Evolutionary conservation across 2,888 invertebrate species (phyloP).

Genomic region (Microplitis deprimator): DNA sequence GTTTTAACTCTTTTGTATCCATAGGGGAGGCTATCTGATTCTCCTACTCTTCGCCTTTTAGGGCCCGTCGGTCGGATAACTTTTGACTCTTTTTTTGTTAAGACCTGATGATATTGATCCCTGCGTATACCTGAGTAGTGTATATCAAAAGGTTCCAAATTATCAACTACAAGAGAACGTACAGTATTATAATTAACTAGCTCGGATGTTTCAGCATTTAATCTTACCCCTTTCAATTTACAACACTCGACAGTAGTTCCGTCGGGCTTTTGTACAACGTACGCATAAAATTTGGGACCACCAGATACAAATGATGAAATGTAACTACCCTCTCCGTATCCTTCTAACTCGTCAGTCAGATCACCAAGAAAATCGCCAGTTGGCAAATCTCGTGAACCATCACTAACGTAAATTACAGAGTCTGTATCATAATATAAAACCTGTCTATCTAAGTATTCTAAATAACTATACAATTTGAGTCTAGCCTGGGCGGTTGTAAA

Average conservation of each 20-base stretch:
- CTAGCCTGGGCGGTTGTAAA: constrained; percentile 63
- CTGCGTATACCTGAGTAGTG: background rate
- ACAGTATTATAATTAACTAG: constrained; percentile 22
- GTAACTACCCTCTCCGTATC: constrained; percentile 52
- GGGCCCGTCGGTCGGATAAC: background rate
- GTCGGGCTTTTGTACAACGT: background rate
- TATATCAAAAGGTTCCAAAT: too few relatives aligned
- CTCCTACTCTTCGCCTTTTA: background rate
- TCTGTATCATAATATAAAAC: constrained; percentile 66
- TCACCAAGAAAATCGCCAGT: constrained; percentile 61
- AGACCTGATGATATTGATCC: background rate
- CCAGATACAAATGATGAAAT: constrained; percentile 61
- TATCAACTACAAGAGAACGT: background rate
- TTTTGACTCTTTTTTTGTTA: background rate
- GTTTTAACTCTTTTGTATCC: background rate
- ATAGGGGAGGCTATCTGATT: background rate
- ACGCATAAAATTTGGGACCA: constrained; percentile 59
- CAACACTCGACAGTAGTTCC: constrained; percentile 42
- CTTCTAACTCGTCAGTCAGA: constrained; percentile 61
- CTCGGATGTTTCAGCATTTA: constrained; percentile 40
- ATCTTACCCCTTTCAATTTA: constrained; percentile 50
- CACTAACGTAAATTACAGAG: too few relatives aligned
- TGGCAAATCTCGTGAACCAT: constrained; percentile 46
- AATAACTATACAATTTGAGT: constrained; percentile 59
- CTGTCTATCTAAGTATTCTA: constrained; percentile 57